phyloP scores from a whole-genome alignment of 1,140 invertebrate genomes.

The Hetaerina americana region DNA sequence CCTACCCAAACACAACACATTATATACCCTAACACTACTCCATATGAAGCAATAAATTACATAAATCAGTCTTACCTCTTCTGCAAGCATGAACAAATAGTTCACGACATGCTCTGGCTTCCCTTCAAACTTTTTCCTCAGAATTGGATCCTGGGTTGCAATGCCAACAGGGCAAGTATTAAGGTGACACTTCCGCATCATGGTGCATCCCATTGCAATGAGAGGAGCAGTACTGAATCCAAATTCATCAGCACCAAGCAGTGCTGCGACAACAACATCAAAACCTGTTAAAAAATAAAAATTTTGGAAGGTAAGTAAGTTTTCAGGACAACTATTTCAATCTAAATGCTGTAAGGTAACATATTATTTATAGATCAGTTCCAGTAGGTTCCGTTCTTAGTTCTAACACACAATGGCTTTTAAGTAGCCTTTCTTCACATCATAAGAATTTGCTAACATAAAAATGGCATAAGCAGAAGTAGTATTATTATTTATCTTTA shows the following conservation, averaged over 20 bases:
- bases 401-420: too few relatives aligned
- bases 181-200: conserved; percentile 99
- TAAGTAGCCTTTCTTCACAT: too few relatives aligned
- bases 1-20: too few relatives aligned
- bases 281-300: conserved; percentile 44
- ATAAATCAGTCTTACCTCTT: conserved; percentile 54
- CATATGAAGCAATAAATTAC: too few relatives aligned
- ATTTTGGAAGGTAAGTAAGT: not conserved
- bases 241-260: conserved; percentile 96
- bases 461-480: too few relatives aligned
- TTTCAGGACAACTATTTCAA: too few relatives aligned
- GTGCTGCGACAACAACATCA: conserved; percentile 91
- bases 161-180: conserved; percentile 99
- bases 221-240: conserved; percentile 97
- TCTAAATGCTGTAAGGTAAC: too few relatives aligned
- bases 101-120: conserved; percentile 97
- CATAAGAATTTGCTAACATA: too few relatives aligned
- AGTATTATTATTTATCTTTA: too few relatives aligned
- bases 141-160: conserved; percentile 90
- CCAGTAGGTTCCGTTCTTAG: too few relatives aligned
- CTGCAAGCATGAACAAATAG: conserved; percentile 93
- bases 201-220: conserved; percentile 94
- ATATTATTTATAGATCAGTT: too few relatives aligned
- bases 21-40: too few relatives aligned
- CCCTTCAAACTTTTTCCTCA: conserved; percentile 93